A percentile compares a stretch with the other conserved stretches of the same genome.
Conservation (phyloP, 2,888 invertebrate genomes). For the Nomada goodeniana region DNA sequence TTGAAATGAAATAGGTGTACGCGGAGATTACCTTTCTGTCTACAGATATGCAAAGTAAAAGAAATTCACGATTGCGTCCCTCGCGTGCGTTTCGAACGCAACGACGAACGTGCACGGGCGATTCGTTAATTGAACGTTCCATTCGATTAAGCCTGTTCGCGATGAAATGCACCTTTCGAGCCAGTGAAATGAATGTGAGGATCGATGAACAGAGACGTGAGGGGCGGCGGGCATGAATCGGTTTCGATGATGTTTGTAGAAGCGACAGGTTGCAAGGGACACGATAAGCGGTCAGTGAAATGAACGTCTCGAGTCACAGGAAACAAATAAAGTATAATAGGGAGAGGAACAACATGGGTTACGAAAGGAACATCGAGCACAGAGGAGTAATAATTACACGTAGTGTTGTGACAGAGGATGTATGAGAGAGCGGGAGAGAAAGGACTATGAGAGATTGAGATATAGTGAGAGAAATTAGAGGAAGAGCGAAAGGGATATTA, state of each 20-base stretch:
- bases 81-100: neutral
- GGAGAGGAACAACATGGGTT: constrained; percentile 35
- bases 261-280: constrained; percentile 57
- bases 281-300: constrained; percentile 37
- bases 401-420: constrained; percentile 2
- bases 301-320: constrained; percentile 5
- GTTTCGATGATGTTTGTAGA: constrained; percentile 39
- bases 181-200: neutral
- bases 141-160: neutral
- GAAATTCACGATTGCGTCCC: neutral
- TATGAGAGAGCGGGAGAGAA: constrained; percentile 24
- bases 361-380: constrained; percentile 54
- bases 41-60: too few relatives aligned
- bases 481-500: constrained; percentile 26
- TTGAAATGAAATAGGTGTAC: too few relatives aligned
- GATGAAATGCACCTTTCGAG: neutral
- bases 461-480: constrained; percentile 3
- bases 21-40: too few relatives aligned
- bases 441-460: constrained; percentile 12
- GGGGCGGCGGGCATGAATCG: constrained; percentile 35
- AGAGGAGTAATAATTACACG: constrained; percentile 46
- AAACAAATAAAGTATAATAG: constrained; percentile 22
- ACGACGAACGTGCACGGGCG: neutral
- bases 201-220: constrained; percentile 52
- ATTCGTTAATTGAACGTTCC: neutral